Evolutionary conservation across 2,113 vertebrate genomes (phyloP).

Genomic region (Rhinoderma darwinii): DNA sequence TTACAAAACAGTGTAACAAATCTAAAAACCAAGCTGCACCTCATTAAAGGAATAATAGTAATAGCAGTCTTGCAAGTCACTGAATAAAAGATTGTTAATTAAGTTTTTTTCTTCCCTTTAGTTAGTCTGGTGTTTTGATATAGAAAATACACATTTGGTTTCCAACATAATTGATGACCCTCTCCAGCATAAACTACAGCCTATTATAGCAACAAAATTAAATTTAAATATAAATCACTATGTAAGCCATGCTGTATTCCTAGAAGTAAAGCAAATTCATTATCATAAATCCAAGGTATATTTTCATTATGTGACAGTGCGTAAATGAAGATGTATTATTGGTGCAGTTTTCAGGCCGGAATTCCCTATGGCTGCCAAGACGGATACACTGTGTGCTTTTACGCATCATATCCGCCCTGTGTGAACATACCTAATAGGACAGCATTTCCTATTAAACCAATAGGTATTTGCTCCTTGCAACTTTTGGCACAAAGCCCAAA

Average conservation of each 20-base stretch:
- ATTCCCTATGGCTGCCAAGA: too few species aligned
- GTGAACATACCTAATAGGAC: too few species aligned
- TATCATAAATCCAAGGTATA: background rate
- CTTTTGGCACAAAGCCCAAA: too few species aligned
- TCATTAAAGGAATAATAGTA: slow-evolving; percentile 20
- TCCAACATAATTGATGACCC: background rate
- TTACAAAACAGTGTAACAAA: slow-evolving; percentile 13
- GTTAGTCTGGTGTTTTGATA: background rate
- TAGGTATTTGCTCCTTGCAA: too few species aligned
- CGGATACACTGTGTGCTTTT: too few species aligned
- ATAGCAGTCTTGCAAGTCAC: background rate
- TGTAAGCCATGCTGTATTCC: background rate
- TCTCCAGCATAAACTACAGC: background rate
- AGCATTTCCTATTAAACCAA: too few species aligned
- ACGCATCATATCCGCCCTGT: too few species aligned
- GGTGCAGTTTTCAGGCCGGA: too few species aligned
- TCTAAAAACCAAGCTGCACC: background rate
- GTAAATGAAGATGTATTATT: too few species aligned
- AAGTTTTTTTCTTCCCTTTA: too few species aligned
- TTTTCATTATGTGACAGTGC: background rate
- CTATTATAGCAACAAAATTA: background rate
- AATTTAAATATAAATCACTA: background rate
- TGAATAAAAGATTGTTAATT: slow-evolving; percentile 20
- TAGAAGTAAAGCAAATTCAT: background rate
- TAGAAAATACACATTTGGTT: background rate